Base-by-base conservation (phyloP, 2,888 invertebrate genomes). In the Sceliomorpha sp. region DNA sequence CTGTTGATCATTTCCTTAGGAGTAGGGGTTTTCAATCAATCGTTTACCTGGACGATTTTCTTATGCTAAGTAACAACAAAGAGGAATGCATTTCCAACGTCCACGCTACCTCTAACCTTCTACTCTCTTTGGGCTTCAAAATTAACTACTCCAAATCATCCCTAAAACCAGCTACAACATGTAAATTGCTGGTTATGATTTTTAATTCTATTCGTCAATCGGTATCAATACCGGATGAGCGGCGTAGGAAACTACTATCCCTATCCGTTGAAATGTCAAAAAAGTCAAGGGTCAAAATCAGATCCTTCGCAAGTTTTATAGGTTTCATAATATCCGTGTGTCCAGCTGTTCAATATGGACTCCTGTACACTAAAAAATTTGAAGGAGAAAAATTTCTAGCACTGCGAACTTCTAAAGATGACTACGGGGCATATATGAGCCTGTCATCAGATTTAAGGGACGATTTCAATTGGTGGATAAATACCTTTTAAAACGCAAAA, bases 311-410 rank as follows among this genome's bases (percentile, higher is more conserved):
- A 1, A 39, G 50, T n/a, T 12, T 68, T 12, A 42, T 68, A 7
- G 68, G 56, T 5, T 68, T 60, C 0, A 27, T 68, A 1, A 15
- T 68, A 0, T 62, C 68, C n/a, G 44, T 56, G 0, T 68, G 55
- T 14, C 48, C 53, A 2, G 68, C 68, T 1, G 68, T n/a, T n/a
- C n/a, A n/a, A n/a, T n/a, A n/a, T n/a, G n/a, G n/a, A n/a, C n/a
- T n/a, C n/a, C n/a, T n/a, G n/a, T n/a, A n/a, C n/a, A n/a, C n/a
- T n/a, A n/a, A n/a, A n/a, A n/a, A n/a, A n/a, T n/a, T n/a, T n/a
- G 67, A 67, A 36, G 31, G 51, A n/a, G 6, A 7, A 7, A 58
- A 58, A 8, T 64, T 44, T 44, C 15, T 50, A 14, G 50, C 64
- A n/a, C 20, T 48, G n/a, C 0, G 6, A n/a, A 29, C 6, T 14